These are phyloP conservation scores for Latheticus oryzae DNA, from an alignment of 2,888 invertebrate genomes.

Conservation along the genomic window DNA sequence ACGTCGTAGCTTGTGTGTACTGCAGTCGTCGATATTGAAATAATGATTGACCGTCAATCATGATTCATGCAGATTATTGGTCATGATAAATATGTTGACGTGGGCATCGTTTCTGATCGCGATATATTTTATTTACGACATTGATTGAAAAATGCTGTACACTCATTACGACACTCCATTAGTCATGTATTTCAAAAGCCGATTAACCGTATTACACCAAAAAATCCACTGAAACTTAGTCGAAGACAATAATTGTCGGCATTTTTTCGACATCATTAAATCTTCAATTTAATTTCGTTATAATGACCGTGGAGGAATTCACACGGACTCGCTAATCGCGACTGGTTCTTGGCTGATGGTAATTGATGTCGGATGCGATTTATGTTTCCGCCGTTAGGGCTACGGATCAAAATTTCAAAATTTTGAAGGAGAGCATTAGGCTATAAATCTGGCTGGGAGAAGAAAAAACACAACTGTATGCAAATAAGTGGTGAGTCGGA, in stretches of 20 bases:
- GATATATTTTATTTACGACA: constrained; percentile 46
- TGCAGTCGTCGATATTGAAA: constrained; percentile 27
- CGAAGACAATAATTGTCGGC: constrained; percentile 21
- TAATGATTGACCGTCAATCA: constrained; percentile 51
- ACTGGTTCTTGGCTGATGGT: constrained; percentile 27
- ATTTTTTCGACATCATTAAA: constrained; percentile 25
- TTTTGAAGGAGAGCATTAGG: constrained; percentile 59
- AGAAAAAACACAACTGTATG: constrained; percentile 65
- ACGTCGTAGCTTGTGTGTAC: not conserved
- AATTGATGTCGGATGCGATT: constrained; percentile 49
- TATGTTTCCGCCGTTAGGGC: constrained; percentile 48
- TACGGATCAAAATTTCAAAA: constrained; percentile 29
- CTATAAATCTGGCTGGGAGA: constrained; percentile 64
- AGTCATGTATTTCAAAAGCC: constrained; percentile 33
- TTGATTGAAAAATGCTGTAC: constrained; percentile 48
- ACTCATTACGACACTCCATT: constrained; percentile 42
- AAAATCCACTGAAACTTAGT: constrained; percentile 20
- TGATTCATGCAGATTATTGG: constrained; percentile 52
- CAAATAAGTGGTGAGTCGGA: constrained; percentile 61
- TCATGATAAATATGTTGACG: constrained; percentile 53
- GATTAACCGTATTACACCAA: constrained; percentile 24
- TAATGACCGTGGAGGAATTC: constrained; percentile 35
- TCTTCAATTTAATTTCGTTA: constrained; percentile 16
- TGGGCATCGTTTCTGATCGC: constrained; percentile 45
- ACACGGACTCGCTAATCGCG: constrained; percentile 29